Evolutionary conservation across 2,113 vertebrate genomes (phyloP).

Genomic region (Pica pica): DNA sequence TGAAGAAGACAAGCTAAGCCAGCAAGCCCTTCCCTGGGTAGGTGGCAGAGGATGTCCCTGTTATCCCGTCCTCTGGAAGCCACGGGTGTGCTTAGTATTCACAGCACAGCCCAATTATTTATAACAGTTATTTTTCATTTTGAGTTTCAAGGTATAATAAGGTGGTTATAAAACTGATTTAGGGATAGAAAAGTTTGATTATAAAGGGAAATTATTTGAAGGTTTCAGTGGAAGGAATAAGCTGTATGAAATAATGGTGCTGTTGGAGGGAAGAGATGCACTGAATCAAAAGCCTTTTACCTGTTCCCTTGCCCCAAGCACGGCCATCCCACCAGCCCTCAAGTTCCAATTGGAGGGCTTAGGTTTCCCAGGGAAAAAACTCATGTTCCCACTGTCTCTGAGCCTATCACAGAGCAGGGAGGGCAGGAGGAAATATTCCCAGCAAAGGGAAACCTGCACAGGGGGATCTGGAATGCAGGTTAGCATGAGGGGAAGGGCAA

Average conservation of each 20-base stretch:
- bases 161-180: conserved; percentile 63
- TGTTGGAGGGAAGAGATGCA: background rate
- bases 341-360: fast-evolving
- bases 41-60: background rate
- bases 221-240: conserved; percentile 24
- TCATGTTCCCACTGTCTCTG: background rate
- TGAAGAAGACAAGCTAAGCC: background rate
- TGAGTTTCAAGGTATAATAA: conserved; percentile 55
- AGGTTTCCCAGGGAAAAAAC: background rate
- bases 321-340: fast-evolving
- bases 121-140: conserved; percentile 46
- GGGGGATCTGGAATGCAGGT: fast-evolving
- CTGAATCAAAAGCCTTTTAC: background rate
- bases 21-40: background rate
- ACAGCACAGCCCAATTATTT: conserved; percentile 29
- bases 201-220: conserved; percentile 33
- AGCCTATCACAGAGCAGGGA: background rate
- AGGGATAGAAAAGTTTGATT: conserved; percentile 58
- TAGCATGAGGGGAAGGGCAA: background rate
- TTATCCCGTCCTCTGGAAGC: background rate
- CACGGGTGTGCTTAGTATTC: background rate
- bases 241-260: conserved; percentile 7
- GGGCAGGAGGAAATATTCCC: background rate
- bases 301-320: background rate
- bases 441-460: background rate